Evolutionary conservation across 2,888 invertebrate species (phyloP).

Genomic region (Byasa hedistus): DNA sequence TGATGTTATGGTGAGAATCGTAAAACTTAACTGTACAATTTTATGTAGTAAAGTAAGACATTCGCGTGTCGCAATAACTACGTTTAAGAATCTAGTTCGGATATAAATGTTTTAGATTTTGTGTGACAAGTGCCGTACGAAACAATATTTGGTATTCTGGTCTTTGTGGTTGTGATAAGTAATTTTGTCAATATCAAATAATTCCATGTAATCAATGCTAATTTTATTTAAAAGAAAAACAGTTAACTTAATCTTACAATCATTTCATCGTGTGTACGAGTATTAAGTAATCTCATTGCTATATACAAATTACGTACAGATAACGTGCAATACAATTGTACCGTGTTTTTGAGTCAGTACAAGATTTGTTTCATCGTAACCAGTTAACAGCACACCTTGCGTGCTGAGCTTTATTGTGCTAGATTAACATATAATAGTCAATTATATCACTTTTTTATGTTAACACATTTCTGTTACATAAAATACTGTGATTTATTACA

Average conservation of each 20-base stretch:
- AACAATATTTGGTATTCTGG: constrained; percentile 40
- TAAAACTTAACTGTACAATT: constrained; percentile 40
- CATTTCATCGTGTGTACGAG: background rate
- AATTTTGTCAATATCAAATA: background rate
- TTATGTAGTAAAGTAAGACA: constrained; percentile 35
- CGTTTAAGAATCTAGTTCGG: constrained; percentile 38
- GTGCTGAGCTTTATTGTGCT: constrained; percentile 44
- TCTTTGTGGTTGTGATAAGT: background rate
- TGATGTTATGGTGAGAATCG: constrained; percentile 54
- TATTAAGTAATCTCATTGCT: background rate
- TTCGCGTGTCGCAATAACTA: constrained; percentile 14
- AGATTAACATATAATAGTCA: constrained; percentile 63
- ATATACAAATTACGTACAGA: background rate
- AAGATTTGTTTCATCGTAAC: background rate
- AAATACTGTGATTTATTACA: constrained; percentile 38
- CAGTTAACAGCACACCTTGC: background rate
- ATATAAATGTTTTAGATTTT: constrained; percentile 23
- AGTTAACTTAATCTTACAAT: background rate
- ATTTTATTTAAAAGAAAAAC: background rate
- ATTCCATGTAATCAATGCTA: constrained; percentile 13
- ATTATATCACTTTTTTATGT: constrained; percentile 55
- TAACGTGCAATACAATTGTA: background rate
- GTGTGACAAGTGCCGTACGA: constrained; percentile 35
- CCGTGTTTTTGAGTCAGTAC: background rate
- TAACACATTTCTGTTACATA: constrained; percentile 51